Base-by-base conservation (phyloP, 2,888 invertebrate genomes). In the Mayetiola destructor region DNA sequence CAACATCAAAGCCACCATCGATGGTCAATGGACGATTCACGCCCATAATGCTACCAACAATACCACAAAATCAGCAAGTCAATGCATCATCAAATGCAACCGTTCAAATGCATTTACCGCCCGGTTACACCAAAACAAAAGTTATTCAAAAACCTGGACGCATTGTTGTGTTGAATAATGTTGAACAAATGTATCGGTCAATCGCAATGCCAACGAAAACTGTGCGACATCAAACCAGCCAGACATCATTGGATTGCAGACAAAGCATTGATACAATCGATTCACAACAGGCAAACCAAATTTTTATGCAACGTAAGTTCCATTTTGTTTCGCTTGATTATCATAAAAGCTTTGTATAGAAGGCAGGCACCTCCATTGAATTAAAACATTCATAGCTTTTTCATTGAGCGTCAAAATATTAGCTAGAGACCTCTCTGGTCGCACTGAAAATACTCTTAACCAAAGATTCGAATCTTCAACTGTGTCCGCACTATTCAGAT, bases 31-130 rank as follows among this genome's bases (percentile, higher is more conserved):
- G 67, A 59, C 70, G 68, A 6, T 64, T 66, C 58, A 69, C 69
- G 58, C 70, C 69, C 1, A 63, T 71, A 52, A 69, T 70, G 59
- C 64, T 71, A 36, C 69, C 68, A 57, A 66, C 69, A 61, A 54
- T 56, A 12, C 40, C 55, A 52, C 53, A 53, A 16, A 55, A 55
- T 29, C 42, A 42, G 29, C 40, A 40, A 23, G 27, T 40, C n/a
- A 40, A 32, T 16, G 23, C 18, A 16, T 9, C 35, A n/a, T 12
- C 23, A 20, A 30, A 14, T 20, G 4, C 16, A 6, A 8, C 20
- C 10, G n/a, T 35, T 37, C 16, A 29, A 14, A 18, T 30, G 8
- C 18, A 48, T 14, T 21, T 16, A 35, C 48, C 53, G 20, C 30
- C 56, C 3, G 36, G 35, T n/a, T 23, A 23, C 9, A 36, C 55